Conservation (phyloP, 2,888 invertebrate species). For the Cheilosia vulpina region DNA sequence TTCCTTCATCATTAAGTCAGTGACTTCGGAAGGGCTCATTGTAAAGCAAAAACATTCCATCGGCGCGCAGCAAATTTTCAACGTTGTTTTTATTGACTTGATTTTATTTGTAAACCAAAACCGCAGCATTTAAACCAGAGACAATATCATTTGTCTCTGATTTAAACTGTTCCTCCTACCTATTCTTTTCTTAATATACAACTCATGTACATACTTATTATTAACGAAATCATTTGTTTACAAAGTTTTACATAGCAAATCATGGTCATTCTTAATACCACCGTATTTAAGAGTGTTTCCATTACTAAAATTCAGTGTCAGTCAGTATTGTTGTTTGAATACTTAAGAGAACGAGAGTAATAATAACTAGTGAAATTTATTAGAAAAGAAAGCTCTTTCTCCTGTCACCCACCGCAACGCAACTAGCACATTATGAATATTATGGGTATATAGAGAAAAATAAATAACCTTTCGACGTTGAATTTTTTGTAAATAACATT, state of each 20-base stretch:
- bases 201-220: neutral
- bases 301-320: neutral
- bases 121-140: neutral
- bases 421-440: too few species aligned
- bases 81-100: neutral
- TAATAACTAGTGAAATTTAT: neutral
- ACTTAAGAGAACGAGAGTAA: conserved; percentile 31
- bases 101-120: neutral
- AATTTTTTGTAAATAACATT: conserved; percentile 15
- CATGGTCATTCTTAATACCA: neutral
- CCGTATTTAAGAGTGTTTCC: conserved; percentile 21
- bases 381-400: conserved; percentile 37
- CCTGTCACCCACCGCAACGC: neutral
- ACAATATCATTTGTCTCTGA: too few species aligned
- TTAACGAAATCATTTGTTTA: neutral
- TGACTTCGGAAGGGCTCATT: neutral
- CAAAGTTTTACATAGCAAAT: neutral
- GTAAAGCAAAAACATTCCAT: neutral
- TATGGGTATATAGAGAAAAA: conserved; percentile 6
- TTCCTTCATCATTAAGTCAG: neutral
- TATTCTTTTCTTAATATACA: neutral
- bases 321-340: conserved; percentile 13
- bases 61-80: conserved; percentile 8
- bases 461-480: neutral
- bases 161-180: neutral